Evolutionary conservation across 2,888 invertebrate genomes (phyloP).

Genomic region (Noctua comes): DNA sequence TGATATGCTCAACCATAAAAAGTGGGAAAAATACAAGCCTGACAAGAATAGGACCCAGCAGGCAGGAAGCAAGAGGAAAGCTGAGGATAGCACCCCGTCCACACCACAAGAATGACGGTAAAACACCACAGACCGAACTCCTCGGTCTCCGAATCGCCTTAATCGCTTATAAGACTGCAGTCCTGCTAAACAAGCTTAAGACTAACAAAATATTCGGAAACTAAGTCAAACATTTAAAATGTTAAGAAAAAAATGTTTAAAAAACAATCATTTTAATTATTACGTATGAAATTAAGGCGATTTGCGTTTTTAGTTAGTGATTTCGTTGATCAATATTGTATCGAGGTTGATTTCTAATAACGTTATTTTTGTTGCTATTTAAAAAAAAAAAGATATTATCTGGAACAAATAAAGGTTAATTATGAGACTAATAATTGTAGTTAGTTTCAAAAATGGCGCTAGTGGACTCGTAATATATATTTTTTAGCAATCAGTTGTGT

Average conservation of each 20-base stretch:
- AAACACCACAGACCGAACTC: slow-evolving; percentile 31
- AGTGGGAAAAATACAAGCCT: slow-evolving; percentile 96
- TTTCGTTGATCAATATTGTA: slow-evolving; percentile 38
- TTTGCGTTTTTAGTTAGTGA: slow-evolving; percentile 56
- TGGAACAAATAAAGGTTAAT: slow-evolving; percentile 62
- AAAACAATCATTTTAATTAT: slow-evolving; percentile 54
- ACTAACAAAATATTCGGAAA: slow-evolving; percentile 42
- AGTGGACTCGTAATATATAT: slow-evolving; percentile 43
- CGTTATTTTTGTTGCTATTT: slow-evolving; percentile 45
- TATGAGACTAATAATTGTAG: slow-evolving; percentile 50
- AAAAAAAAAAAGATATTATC: slow-evolving; percentile 57
- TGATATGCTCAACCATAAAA: slow-evolving; percentile 95
- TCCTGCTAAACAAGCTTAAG: slow-evolving; percentile 38
- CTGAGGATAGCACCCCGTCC: slow-evolving; percentile 83
- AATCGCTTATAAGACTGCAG: slow-evolving; percentile 71
- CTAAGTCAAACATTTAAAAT: slow-evolving; percentile 63
- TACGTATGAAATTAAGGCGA: slow-evolving; percentile 52
- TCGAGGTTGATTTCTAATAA: slow-evolving; percentile 38
- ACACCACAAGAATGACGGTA: slow-evolving; percentile 84
- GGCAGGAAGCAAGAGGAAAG: slow-evolving; percentile 86
- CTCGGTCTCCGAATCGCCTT: slow-evolving; percentile 66
- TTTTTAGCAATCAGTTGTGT: slow-evolving; percentile 25
- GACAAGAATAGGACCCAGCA: slow-evolving; percentile 79
- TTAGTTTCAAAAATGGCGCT: slow-evolving; percentile 52
- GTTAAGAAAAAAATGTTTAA: slow-evolving; percentile 53